Evolutionary conservation across 2,113 vertebrate genomes (phyloP), one percentile per base, ranked within the genome.

Genomic region (Leucopsar rothschildi): DNA sequence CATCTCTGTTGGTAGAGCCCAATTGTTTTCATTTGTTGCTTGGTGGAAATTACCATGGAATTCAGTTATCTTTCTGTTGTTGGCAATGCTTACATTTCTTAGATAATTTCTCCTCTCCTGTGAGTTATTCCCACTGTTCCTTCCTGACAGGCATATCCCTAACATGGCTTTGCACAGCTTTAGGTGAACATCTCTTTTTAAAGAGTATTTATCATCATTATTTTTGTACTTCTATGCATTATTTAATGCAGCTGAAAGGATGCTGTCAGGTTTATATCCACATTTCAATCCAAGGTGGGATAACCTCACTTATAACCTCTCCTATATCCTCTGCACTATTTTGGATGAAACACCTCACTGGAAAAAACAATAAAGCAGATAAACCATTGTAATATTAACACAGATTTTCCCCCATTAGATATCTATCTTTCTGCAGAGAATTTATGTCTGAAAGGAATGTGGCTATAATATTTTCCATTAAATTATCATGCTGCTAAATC

Each of bases 401-500:
- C 25, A 66, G n/a, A 23, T 57, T 84, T 81, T 61, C 39, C 9
- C 82, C 72, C 55, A 75, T 91, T 84, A 87, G 60, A 78, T 92
- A 42, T 63, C 52, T 90, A 37, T 80, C 91, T 69, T 87, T 87
- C 39, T 42, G 25, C 42, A 47, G 9, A 79, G 71, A 90, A 91
- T 80, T 82, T 70, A 80, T 64, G 52, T 86, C 68, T 83, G 79
- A 92, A 86, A 96, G 71, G 70, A 95, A 91, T 66, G 79, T 39
- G 33, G 33, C 68, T 68, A 86, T 81, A 93, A 70, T 73, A 93
- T 90, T 82, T 97, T 96, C 93, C 90, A 92, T 84, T 71, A 71
- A 88, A 90, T 82, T 93, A 92, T 60, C 64, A 47, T 4, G 31
- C 82, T 71, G 44, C 44, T 96, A 82, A 68, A 90, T 82, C 88